A percentile compares a stretch with the other conserved stretches of the same genome.
Conservation (phyloP, 2,888 invertebrate genomes). For the Athalia circularis region DNA sequence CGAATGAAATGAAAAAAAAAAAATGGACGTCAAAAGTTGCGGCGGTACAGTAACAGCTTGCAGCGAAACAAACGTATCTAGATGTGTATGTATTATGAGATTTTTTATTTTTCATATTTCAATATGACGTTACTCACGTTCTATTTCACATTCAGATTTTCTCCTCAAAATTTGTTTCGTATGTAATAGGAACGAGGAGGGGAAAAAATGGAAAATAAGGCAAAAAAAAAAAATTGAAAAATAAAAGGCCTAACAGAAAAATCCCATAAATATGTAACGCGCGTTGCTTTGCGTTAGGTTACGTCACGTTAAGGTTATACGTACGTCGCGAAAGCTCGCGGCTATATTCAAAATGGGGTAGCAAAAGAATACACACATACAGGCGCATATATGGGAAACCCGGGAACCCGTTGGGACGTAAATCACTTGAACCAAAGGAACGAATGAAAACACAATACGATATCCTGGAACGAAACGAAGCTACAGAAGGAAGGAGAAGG, state of each 20-base stretch:
- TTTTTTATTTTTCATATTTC: too few species aligned
- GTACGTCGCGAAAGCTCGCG: neutral
- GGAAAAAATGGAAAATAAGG: neutral
- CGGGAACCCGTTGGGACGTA: slow-evolving; percentile 4
- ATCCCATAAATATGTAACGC: slow-evolving; percentile 73
- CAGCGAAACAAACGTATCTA: too few species aligned
- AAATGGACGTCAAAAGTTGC: too few species aligned
- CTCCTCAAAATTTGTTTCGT: neutral
- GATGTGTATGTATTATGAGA: too few species aligned
- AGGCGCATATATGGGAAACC: neutral
- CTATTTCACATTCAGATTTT: too few species aligned
- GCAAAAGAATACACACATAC: too few species aligned
- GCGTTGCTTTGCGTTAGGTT: neutral
- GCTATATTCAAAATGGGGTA: neutral
- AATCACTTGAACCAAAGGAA: slow-evolving; percentile 21
- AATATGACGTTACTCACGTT: too few species aligned
- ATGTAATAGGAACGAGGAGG: neutral
- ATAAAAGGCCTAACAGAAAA: slow-evolving; percentile 47
- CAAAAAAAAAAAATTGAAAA: neutral
- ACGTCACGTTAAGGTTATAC: neutral
- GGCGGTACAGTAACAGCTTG: too few species aligned
- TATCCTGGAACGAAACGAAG: slow-evolving; percentile 52
- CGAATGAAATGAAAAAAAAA: too few species aligned
- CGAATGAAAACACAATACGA: slow-evolving; percentile 71
- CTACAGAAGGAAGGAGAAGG: neutral